phyloP scores from a whole-genome alignment of 2,888 invertebrate species.

The Stenchaetothrips biformis region DNA sequence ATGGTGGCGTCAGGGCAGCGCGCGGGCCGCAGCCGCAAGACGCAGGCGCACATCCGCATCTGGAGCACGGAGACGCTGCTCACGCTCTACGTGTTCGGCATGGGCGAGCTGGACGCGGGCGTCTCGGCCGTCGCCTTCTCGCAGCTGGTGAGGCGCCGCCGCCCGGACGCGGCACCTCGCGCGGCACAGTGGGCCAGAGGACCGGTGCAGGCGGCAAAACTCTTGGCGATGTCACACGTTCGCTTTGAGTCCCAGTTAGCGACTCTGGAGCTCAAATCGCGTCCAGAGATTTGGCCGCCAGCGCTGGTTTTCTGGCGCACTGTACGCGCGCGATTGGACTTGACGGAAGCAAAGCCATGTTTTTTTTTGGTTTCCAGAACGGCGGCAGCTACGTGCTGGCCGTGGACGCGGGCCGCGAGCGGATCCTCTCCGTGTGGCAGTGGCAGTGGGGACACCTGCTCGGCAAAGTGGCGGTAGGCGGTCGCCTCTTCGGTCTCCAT shows the following conservation, averaged over 20 bases:
- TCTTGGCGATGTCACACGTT: too few relatives aligned
- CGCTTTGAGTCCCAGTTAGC: too few relatives aligned
- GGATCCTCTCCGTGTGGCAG: constrained; percentile 89
- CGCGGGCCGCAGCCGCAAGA: constrained; percentile 75
- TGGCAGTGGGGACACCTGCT: constrained; percentile 93
- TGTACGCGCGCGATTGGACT: too few relatives aligned
- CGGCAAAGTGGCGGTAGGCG: constrained; percentile 84
- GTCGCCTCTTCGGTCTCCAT: too few relatives aligned
- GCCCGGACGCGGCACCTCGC: too few relatives aligned
- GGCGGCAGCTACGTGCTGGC: constrained; percentile 86
- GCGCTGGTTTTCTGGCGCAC: too few relatives aligned
- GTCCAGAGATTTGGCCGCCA: too few relatives aligned
- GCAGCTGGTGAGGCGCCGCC: constrained; percentile 59
- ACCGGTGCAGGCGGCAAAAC: too few relatives aligned
- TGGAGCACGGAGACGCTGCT: constrained; percentile 88
- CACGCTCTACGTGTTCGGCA: constrained; percentile 84
- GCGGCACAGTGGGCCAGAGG: too few relatives aligned
- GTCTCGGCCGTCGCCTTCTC: constrained; percentile 87
- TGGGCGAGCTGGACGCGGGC: constrained; percentile 83
- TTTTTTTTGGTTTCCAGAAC: constrained; percentile 61
- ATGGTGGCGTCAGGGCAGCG: constrained; percentile 86
- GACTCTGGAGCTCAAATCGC: too few relatives aligned
- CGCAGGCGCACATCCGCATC: constrained; percentile 83
- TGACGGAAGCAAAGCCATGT: too few relatives aligned
- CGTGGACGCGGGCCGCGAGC: constrained; percentile 82